phyloP scores from a whole-genome alignment of 2,113 vertebrate genomes.

The Aepyceros melampus region DNA sequence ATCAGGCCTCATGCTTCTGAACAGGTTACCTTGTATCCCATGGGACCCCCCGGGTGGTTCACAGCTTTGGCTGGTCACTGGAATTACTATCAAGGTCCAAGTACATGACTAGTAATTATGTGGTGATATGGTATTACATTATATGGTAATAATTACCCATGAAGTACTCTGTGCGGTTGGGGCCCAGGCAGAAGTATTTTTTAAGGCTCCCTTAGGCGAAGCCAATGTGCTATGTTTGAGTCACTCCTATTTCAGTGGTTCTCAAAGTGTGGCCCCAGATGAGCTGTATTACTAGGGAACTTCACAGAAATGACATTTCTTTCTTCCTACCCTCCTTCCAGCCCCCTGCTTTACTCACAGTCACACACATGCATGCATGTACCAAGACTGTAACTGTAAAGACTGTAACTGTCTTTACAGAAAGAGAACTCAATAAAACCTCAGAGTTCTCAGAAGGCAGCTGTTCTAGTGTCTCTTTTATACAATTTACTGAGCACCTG shows the following conservation, averaged over 20 bases:
- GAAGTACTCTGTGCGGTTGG: neutral
- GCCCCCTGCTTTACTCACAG: neutral
- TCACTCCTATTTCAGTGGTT: neutral
- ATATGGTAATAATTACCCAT: neutral
- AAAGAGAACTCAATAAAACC: neutral
- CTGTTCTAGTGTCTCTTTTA: neutral
- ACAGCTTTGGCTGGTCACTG: neutral
- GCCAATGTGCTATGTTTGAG: neutral
- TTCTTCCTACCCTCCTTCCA: neutral
- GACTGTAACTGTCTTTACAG: neutral
- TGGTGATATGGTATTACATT: neutral
- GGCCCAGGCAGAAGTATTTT: neutral
- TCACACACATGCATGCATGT: neutral
- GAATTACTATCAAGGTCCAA: neutral
- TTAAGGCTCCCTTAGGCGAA: neutral
- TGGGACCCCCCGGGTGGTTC: neutral
- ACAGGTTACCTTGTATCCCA: neutral
- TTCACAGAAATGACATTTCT: neutral
- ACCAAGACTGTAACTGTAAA: neutral
- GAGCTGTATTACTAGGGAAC: neutral
- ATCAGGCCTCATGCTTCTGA: neutral
- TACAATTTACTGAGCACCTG: neutral
- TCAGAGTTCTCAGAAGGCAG: neutral
- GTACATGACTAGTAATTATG: neutral
- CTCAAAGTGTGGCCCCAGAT: neutral